Evolutionary conservation across 1,140 invertebrate genomes (phyloP), one percentile per base, ranked within the genome.

Genomic region (Drosophila albomicans): DNA sequence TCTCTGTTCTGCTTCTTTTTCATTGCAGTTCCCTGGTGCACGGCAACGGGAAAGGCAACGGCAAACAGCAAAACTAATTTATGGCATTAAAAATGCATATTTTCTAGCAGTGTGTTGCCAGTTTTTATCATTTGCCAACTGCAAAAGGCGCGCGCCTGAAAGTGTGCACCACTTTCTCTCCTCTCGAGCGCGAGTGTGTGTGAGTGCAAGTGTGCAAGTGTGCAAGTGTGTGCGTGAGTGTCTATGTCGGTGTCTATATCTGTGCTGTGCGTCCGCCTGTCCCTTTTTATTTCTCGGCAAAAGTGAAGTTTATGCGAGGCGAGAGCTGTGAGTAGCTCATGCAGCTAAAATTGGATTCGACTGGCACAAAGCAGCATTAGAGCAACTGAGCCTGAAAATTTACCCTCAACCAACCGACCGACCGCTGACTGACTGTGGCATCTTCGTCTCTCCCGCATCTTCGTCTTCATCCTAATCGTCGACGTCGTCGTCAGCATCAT

Each of bases 61-160:
- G 73, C 76, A 85, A 84, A 85, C 73, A 77, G 85, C 78, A 84
- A 88, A 88, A 89, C 85, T 88, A 89, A 88, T 84, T 89, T 88
- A 88, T 88, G 78, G 85, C 84, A 88, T 88, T 89, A 88, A 88
- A 89, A 89, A 89, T 89, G 85, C 78, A 88, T 89, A 88, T 88
- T 88, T 90, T 89, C 81, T 88, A 88, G 85, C 85, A 88, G 82
- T 87, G 82, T 79, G 79, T 88, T 69, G 62, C 68, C 59, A 72
- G 85, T 81, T 85, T 88, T 85, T 88, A 89, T 85, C 78, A 89
- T 89, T 88, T 84, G 81, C 78, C 75, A 78, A 80, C 75, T 75
- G 70, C 65, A 48, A 75, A 57, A 63, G 52, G 72, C 54, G 57
- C 65, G 54, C 61, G 49, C 48, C 58, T 54, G 51, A 75, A 64